Base-by-base conservation (phyloP, 2,113 vertebrate species). In the Spea bombifrons region DNA sequence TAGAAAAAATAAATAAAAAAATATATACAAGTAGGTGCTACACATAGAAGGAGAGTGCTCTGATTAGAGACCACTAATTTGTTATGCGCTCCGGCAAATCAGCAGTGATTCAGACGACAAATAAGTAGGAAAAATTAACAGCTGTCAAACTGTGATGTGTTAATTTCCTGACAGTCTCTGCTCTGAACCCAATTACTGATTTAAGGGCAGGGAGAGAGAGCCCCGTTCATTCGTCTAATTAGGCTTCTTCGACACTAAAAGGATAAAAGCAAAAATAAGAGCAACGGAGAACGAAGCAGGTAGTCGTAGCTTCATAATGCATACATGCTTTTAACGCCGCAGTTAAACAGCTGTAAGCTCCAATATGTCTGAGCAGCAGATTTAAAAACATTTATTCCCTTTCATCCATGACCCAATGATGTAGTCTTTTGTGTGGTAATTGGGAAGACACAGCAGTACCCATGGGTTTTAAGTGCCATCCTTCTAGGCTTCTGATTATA, bases 151-250 rank as follows among this genome's bases (percentile, higher is more conserved):
- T 96, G 94, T 99, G 96, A 99, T 97, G 96, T 98, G 96, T 98
- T 99, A 98, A 99, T 99, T 98, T 97, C 94, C 95, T 96, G 96
- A 99, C 97, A 97, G 96, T 93, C 93, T 94, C 91, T 88, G 93
- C 87, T 89, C 94, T 95, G 95, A 96, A 98, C 96, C 96, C 97
- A 99, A 98, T 99, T 99, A 99, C 96, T 96, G 96, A 98, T 97
- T 97, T 99, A 96, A 97, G 96, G 96, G 94, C 95, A 98, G 90
- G 87, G 92, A 94, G 92, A 94, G 92, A 94, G 92, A 91, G 89
- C 91, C 93, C 94, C 92, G 94, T 91, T 93, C 91, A 90, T 93
- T 93, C 92, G 92, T 94, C 96, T 98, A 97, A 97, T 99, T 99
- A 98, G 94, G 94, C 94, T 95, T 92, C 94, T 94, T 94, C 93